A percentile compares a stretch with the other conserved stretches of the same genome.
Conservation (phyloP, 2,888 invertebrate genomes). For the Meteorus cinctellus region DNA sequence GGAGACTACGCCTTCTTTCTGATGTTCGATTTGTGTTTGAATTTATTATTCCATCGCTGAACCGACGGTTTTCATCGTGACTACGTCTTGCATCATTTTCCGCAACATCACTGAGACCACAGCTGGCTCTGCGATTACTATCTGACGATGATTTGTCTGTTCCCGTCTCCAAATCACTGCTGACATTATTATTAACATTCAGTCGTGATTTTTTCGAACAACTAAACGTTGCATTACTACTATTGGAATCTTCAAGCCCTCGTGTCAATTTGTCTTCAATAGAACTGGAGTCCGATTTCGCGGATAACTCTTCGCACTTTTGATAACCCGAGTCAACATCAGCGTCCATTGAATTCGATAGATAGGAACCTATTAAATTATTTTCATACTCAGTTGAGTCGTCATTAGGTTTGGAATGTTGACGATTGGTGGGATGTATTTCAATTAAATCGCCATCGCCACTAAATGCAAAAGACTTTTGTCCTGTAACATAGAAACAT, state of each 20-base stretch:
- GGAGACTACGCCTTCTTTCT: constrained; percentile 58
- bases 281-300: background rate
- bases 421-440: constrained; percentile 53
- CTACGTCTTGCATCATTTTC: constrained; percentile 27
- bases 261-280: background rate
- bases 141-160: background rate
- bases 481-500: constrained; percentile 58
- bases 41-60: constrained; percentile 60
- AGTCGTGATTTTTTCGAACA: background rate
- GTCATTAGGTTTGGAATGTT: constrained; percentile 30
- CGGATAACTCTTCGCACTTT: constrained; percentile 4
- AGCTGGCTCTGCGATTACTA: constrained; percentile 56
- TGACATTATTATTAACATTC: background rate
- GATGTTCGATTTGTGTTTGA: constrained; percentile 33
- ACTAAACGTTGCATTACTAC: background rate
- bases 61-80: constrained; percentile 55
- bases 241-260: background rate
- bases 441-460: constrained; percentile 70
- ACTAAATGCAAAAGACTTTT: constrained; percentile 71
- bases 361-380: constrained; percentile 16
- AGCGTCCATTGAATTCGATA: constrained; percentile 15
- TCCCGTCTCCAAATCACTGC: background rate
- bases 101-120: constrained; percentile 53
- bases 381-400: constrained; percentile 6
- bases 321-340: constrained; percentile 18